A percentile compares a stretch with the other conserved stretches of the same genome.
Evolutionary conservation across 2,797 vertebrate species (phyloP).

Genomic region (Cyprinodon diabolis): DNA sequence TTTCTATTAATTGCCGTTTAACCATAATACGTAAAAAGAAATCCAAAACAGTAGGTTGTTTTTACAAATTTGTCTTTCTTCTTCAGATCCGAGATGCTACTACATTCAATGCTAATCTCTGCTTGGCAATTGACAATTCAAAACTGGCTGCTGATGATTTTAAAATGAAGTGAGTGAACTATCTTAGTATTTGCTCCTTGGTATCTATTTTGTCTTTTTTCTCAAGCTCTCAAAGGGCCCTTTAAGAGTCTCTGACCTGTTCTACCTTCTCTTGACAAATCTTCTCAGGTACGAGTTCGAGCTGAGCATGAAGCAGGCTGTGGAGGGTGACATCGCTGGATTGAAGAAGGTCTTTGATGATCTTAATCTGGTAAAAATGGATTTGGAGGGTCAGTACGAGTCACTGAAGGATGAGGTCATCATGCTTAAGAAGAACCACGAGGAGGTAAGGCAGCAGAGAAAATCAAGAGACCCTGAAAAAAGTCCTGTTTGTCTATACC

Average conservation of each 20-base stretch:
- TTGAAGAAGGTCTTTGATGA: conserved; percentile 1
- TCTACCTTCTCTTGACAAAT: not conserved
- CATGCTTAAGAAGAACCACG: conserved; percentile 80
- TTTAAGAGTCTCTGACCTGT: conserved; percentile 9
- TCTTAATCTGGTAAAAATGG: not conserved
- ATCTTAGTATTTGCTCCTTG: not conserved
- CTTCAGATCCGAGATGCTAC: not conserved
- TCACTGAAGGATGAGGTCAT: conserved; percentile 82
- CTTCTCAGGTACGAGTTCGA: not conserved
- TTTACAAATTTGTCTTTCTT: not conserved
- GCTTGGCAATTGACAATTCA: not conserved
- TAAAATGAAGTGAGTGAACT: conserved; percentile 5
- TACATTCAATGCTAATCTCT: not conserved
- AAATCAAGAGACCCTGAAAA: rapidly evolving
- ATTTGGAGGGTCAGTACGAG: conserved; percentile 79
- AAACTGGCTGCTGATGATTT: conserved; percentile 8
- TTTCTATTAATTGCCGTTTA: not conserved
- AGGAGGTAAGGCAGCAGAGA: conserved; percentile 76
- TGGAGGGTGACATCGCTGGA: conserved; percentile 1
- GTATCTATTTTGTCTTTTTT: not conserved
- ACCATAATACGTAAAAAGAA: not conserved
- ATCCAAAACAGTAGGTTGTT: not conserved
- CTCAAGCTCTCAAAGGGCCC: not conserved
- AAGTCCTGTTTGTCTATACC: not conserved
- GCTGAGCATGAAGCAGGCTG: not conserved